Conservation (phyloP, 2,888 invertebrate species). For the Mesorhabditis sp. region DNA sequence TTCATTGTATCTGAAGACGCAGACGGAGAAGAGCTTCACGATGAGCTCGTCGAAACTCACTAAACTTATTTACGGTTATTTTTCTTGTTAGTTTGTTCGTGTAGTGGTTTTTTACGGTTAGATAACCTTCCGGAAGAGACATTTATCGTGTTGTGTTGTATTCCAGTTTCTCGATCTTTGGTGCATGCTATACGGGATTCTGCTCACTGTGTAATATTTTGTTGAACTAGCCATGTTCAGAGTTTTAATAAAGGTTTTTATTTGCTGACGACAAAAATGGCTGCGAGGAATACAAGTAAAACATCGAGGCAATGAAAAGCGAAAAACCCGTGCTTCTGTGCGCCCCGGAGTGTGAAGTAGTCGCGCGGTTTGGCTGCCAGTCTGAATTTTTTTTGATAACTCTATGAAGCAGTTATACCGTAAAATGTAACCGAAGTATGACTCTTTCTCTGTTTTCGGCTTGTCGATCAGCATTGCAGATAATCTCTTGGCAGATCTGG, state of each 20-base stretch:
- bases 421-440: constrained; percentile 16
- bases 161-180: too few species aligned
- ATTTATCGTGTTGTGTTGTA: too few species aligned
- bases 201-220: not conserved
- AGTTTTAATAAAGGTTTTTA: not conserved
- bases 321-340: constrained; percentile 36
- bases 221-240: not conserved
- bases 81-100: too few species aligned
- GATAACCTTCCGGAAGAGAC: too few species aligned
- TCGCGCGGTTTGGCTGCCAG: constrained; percentile 35
- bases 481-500: constrained; percentile 36
- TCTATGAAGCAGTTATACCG: not conserved
- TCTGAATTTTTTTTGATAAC: constrained; percentile 33
- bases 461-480: constrained; percentile 50
- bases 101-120: too few species aligned
- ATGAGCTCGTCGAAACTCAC: too few species aligned
- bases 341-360: constrained; percentile 43
- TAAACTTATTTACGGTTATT: too few species aligned
- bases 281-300: not conserved
- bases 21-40: too few species aligned
- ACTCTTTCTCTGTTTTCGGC: constrained; percentile 21
- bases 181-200: too few species aligned
- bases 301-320: constrained; percentile 28
- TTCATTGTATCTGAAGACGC: too few species aligned
- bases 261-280: constrained; percentile 7